Conservation (phyloP, 1,140 invertebrate genomes). For the Wiebesia pumilae region DNA sequence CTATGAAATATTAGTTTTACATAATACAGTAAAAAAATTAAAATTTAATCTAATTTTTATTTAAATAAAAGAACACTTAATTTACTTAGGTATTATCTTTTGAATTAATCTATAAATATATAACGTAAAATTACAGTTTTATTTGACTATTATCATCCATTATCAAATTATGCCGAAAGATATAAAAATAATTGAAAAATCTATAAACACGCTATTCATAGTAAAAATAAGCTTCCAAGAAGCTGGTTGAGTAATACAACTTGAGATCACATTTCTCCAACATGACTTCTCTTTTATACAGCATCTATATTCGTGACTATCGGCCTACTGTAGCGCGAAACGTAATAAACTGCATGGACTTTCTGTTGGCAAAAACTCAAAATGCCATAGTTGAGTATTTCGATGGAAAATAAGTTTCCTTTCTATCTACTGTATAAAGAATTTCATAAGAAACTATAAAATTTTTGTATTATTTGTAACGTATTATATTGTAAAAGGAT, state of each 20-base stretch:
- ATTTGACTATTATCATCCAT: neutral
- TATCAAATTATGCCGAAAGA: neutral
- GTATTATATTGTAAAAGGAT: too few species aligned
- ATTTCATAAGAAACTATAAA: too few species aligned
- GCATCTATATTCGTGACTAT: conserved; percentile 41
- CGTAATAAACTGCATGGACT: conserved; percentile 26
- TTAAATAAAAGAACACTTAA: neutral
- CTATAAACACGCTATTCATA: neutral
- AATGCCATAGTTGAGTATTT: neutral
- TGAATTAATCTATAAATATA: neutral
- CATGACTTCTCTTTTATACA: conserved; percentile 28
- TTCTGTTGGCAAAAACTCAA: conserved; percentile 40
- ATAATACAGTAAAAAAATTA: neutral
- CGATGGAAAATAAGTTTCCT: neutral
- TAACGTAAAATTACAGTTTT: neutral
- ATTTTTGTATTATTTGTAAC: too few species aligned
- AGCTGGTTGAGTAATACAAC: conserved; percentile 39
- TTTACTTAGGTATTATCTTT: neutral
- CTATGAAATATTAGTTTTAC: neutral
- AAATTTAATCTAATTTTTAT: neutral
- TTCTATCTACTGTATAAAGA: neutral
- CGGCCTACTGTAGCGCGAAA: neutral
- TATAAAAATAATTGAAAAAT: neutral
- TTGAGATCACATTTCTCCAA: conserved; percentile 45
- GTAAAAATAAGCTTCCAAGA: conserved; percentile 38